phyloP scores from a whole-genome alignment of 2,113 vertebrate genomes.

The Sterrhoptilus dennistouni region DNA sequence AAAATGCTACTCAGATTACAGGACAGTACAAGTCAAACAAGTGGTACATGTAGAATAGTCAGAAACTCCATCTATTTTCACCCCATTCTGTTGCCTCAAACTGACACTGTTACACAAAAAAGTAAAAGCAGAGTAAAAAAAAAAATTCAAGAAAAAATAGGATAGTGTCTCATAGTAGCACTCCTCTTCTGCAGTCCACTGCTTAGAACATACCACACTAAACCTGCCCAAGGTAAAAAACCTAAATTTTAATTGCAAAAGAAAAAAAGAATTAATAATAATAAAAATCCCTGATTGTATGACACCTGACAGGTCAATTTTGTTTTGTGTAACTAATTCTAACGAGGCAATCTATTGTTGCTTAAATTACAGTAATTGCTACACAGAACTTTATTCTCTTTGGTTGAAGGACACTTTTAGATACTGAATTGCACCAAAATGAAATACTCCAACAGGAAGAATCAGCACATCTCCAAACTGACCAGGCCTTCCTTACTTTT shows the following conservation, averaged over 20 bases:
- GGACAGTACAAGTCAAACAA: background rate
- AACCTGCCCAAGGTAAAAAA: background rate
- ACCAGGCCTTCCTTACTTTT: background rate
- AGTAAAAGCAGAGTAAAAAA: background rate
- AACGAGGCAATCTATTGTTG: background rate
- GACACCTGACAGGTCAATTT: background rate
- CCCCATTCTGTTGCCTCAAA: background rate
- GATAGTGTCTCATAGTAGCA: background rate
- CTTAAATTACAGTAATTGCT: background rate
- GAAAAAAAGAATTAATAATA: background rate
- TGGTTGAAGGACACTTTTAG: constrained; percentile 38
- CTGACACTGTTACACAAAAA: background rate
- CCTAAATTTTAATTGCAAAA: background rate
- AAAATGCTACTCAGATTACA: background rate
- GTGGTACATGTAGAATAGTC: background rate
- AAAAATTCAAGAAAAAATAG: constrained; percentile 25
- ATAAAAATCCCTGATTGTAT: background rate
- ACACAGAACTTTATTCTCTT: background rate
- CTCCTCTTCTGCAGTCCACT: constrained; percentile 6
- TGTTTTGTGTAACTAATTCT: background rate
- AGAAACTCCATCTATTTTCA: background rate
- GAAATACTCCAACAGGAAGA: background rate
- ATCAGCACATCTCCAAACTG: background rate
- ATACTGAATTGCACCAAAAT: background rate
- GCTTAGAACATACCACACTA: background rate